Conservation (phyloP, 2,888 invertebrate genomes). For the Agriopis leucophaearia region DNA sequence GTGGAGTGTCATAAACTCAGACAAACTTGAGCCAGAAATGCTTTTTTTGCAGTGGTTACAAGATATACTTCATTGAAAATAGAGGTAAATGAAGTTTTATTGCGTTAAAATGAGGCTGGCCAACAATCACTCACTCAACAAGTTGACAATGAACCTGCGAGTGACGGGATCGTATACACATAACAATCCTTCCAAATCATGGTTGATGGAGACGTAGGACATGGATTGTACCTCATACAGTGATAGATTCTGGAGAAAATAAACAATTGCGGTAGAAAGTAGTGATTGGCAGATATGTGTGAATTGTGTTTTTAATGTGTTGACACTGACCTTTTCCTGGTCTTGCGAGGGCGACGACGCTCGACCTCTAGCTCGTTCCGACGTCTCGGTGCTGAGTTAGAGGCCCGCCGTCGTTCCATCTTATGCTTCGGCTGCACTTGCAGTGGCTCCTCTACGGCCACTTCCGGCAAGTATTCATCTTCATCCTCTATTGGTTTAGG, state of each 20-base stretch:
- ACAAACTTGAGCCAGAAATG: not conserved
- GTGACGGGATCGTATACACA: not conserved
- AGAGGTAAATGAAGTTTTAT: not conserved
- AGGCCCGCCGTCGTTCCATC: conserved; percentile 68
- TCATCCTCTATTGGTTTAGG: conserved; percentile 77
- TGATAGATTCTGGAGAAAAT: not conserved
- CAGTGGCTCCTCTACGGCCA: conserved; percentile 71
- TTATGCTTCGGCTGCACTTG: conserved; percentile 67
- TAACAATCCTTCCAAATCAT: not conserved
- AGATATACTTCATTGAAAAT: not conserved
- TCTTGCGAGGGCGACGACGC: conserved; percentile 70
- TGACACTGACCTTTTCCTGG: conserved; percentile 66
- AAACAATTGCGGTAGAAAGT: not conserved
- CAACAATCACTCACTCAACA: not conserved
- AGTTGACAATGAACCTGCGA: not conserved
- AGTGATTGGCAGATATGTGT: not conserved
- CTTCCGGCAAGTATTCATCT: conserved; percentile 73
- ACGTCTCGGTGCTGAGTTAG: conserved; percentile 67
- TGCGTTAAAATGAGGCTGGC: not conserved
- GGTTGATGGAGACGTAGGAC: not conserved
- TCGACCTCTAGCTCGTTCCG: conserved; percentile 76
- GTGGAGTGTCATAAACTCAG: not conserved
- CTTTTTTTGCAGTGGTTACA: not conserved
- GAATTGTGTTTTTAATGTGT: not conserved
- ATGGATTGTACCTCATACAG: not conserved